A percentile compares a stretch with the other conserved stretches of the same genome.
phyloP scores from a whole-genome alignment of 2,113 vertebrate genomes.

The Myotis davidii region DNA sequence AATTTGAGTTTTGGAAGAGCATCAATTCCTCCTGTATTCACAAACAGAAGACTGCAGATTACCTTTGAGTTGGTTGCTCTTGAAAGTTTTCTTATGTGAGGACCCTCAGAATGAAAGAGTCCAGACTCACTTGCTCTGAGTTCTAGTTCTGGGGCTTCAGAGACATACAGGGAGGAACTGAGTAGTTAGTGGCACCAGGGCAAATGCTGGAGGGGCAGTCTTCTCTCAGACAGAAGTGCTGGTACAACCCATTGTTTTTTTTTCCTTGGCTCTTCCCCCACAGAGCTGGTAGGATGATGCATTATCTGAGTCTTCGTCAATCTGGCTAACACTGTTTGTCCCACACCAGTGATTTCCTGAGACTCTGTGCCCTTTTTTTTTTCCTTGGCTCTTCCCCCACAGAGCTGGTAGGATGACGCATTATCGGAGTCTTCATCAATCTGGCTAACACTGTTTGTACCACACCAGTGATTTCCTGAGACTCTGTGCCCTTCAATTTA shows the following conservation, averaged over 20 bases:
- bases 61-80: background rate
- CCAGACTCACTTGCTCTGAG: background rate
- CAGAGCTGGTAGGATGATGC: background rate
- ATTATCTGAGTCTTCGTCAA: background rate
- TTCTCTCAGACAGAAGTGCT: background rate
- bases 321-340: background rate
- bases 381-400: background rate
- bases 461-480: background rate
- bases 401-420: background rate
- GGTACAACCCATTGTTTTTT: background rate
- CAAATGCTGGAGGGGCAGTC: background rate
- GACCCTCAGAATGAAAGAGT: background rate
- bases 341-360: background rate
- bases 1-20: constrained; percentile 53
- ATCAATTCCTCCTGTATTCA: background rate
- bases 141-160: background rate
- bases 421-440: background rate
- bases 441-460: background rate
- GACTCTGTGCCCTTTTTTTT: background rate
- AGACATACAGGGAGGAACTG: background rate
- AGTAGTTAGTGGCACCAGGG: background rate
- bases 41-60: background rate
- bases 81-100: background rate
- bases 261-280: background rate
- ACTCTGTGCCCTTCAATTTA: background rate